Evolutionary conservation across 2,113 vertebrate genomes (phyloP).

Genomic region (Hoplias malabaricus): DNA sequence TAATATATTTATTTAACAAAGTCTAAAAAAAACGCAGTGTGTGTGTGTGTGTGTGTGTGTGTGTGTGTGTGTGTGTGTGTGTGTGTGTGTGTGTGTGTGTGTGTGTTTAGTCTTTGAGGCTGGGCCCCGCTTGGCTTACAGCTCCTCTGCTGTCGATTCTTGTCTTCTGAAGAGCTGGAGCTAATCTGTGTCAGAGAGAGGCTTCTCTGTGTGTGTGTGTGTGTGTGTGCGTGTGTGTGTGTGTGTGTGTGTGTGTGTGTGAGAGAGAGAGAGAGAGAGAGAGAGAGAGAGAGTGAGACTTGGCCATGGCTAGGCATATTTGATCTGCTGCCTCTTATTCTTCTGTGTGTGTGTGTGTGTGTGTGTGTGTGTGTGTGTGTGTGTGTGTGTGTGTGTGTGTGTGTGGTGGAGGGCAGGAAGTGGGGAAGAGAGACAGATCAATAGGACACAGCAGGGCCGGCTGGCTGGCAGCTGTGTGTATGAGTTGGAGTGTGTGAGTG

Average conservation of each 20-base stretch:
- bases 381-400: slow-evolving; percentile 55
- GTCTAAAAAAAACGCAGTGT: neutral
- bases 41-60: neutral
- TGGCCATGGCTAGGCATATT: neutral
- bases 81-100: neutral
- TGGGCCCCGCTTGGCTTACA: neutral
- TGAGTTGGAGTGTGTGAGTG: neutral
- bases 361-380: slow-evolving; percentile 59
- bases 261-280: neutral
- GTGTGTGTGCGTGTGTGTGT: slow-evolving; percentile 10
- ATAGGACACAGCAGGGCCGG: slow-evolving; percentile 13
- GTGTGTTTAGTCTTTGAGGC: neutral
- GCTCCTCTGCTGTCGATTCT: slow-evolving; percentile 13
- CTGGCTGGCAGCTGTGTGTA: slow-evolving; percentile 46
- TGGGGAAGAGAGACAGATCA: slow-evolving; percentile 26
- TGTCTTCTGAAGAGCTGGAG: slow-evolving; percentile 1
- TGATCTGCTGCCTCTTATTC: slow-evolving; percentile 38
- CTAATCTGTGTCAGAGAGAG: slow-evolving; percentile 7
- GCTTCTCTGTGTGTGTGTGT: slow-evolving; percentile 11
- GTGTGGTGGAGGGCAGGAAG: slow-evolving; percentile 47
- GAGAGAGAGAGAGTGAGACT: neutral
- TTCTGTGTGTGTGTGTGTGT: slow-evolving; percentile 35
- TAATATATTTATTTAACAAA: no score
- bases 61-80: neutral
- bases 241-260: neutral